Evolutionary conservation across 2,113 vertebrate genomes (phyloP), one percentile per base, ranked within the genome.

Genomic region (Callocephalon fimbriatum): DNA sequence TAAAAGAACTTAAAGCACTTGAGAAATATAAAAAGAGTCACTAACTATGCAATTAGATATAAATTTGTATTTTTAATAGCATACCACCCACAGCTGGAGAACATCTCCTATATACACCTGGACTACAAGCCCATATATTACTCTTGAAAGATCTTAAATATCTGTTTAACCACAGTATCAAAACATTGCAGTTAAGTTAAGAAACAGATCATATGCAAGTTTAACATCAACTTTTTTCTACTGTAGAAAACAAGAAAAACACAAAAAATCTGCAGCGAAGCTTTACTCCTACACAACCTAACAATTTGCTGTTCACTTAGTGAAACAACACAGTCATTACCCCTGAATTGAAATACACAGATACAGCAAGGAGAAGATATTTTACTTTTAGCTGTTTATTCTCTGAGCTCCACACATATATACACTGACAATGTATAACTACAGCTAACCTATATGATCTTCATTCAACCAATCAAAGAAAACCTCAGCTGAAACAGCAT

Each of bases 191-290:
- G 53, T 86, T 91, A 90, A 84, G 23, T 27, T 31, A 80, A 84
- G 82, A 92, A 97, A 88, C 51, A 92, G 75, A 95, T 89, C 71
- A 86, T 90, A 87, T 20, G 37, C 65, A 95, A 91, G 63, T 82
- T 94, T 79, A 93, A 93, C 75, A 67, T 72, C 42, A 93, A 90
- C 42, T 91, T 88, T 92, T 88, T 88, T 88, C 66, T 72, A 70
- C 82, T 83, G 87, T 73, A 79, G 35, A 84, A 97, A 96, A 95
- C 32, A 42, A 89, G 35, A 48, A 83, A 95, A 45, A 50, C 47
- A 86, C 9, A 92, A 93, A 79, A 67, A 68, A 68, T 44, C 37
- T 65, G 88, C 61, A 95, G 78, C 45, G 54, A 75, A 93, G 48
- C 42, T 97, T 65, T 73, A 58, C 67, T 93, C 84, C 93, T 61